Conservation (phyloP, 2,797 vertebrate species). For the Geotria australis region DNA sequence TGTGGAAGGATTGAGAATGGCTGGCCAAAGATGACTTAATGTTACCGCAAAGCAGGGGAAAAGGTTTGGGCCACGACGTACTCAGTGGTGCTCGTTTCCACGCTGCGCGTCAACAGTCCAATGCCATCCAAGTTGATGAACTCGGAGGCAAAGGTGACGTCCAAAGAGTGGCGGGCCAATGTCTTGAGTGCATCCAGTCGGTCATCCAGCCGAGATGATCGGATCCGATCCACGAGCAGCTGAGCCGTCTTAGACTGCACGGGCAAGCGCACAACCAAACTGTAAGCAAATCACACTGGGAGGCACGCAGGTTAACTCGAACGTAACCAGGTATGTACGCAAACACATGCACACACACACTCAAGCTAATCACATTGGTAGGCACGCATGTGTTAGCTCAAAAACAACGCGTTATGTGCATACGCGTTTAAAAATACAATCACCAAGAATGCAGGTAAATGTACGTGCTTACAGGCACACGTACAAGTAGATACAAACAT, state of each 20-base stretch:
- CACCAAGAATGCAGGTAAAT: no score
- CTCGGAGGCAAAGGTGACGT: slow-evolving; percentile 68
- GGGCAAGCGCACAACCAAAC: not conserved
- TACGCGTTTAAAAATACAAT: no score
- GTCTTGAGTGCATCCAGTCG: slow-evolving; percentile 86
- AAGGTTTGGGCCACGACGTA: no score
- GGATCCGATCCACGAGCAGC: slow-evolving; percentile 76
- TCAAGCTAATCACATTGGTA: not conserved
- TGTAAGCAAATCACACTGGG: no score
- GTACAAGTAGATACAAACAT: no score
- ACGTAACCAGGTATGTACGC: not conserved
- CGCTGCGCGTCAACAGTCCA: slow-evolving; percentile 47
- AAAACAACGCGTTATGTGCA: no score
- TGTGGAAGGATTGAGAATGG: no score
- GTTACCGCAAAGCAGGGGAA: no score
- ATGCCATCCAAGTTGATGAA: slow-evolving; percentile 98
- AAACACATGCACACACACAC: not conserved
- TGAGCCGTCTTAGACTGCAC: slow-evolving; percentile 55
- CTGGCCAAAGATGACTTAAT: no score
- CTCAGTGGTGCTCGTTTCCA: slow-evolving; percentile 17
- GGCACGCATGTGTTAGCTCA: no score
- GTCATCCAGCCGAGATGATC: slow-evolving; percentile 56
- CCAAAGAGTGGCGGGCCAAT: slow-evolving; percentile 75
- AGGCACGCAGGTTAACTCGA: slow-evolving; percentile 1
- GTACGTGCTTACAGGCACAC: no score